Base-by-base conservation (phyloP, 2,113 vertebrate species). In the Otis tarda region DNA sequence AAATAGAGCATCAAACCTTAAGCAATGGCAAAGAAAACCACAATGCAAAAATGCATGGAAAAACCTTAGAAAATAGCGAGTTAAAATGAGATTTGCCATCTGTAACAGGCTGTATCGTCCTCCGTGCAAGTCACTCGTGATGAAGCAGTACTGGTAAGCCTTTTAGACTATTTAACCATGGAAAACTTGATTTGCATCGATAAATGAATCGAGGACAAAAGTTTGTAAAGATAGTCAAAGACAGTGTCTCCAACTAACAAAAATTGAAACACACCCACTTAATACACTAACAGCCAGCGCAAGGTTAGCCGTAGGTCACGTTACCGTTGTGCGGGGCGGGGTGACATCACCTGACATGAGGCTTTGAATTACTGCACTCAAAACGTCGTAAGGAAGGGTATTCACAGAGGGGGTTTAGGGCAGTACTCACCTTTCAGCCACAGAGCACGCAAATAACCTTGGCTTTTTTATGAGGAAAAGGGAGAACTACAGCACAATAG, bases 241-340 rank as follows among this genome's bases (percentile, higher is more conserved):
- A 10, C 52, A 50, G 21, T 9, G 65, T 55, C 45, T 87, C 39
- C 70, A 65, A 2, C 65, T 74, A 39, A 65, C 33, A 77, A 16
- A 70, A 76, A 50, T 17, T 22, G 69, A 31, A n/a, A 13, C 27
- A 12, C 23, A n/a, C 41, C 9, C 80, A 39, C 11, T 35, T 24
- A 56, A 20, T 31, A 24, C 43, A 17, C 30, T 5, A 37, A 14
- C 3, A 43, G 35, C 22, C 59, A 14, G 49, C 1, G 43, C 1
- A 4, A 53, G 49, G 47, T 52, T 52, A 50, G 39, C 39, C 39
- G 39, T 10, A 39, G 39, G 39, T 39, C 39, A 39, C 39, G 1
- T 6, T 35, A 4, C n/a, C 7, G 4, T 27, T 3, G n/a, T 39
- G 55, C 3, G 0, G 0, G 12, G 31, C 39, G 39, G 39, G 39